phyloP scores from a whole-genome alignment of 2,113 vertebrate genomes.

The Ovibos moschatus region DNA sequence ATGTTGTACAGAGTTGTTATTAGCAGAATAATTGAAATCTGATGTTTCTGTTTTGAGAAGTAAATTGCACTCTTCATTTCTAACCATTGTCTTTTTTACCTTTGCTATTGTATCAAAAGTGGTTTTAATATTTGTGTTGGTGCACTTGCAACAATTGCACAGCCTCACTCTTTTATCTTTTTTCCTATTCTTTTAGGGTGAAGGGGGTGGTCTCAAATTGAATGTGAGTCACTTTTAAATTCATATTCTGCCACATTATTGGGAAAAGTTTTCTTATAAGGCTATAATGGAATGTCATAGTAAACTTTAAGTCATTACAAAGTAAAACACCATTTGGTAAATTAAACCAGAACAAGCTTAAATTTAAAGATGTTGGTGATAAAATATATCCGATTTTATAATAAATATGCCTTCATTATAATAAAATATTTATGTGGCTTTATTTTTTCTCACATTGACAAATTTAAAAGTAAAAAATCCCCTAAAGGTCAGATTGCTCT shows the following conservation, averaged over 20 bases:
- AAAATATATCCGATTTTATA: background rate
- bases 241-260: slow-evolving; percentile 52
- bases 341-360: slow-evolving; percentile 26
- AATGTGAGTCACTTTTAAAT: slow-evolving; percentile 53
- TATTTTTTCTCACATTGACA: background rate
- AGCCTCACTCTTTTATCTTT: background rate
- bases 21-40: slow-evolving; percentile 16
- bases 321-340: slow-evolving; percentile 37
- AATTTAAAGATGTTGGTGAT: background rate
- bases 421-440: slow-evolving; percentile 1
- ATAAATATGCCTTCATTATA: background rate
- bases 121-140: slow-evolving; percentile 15
- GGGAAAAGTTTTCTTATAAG: slow-evolving; percentile 6
- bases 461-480: background rate
- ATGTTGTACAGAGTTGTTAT: background rate
- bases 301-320: slow-evolving; percentile 56
- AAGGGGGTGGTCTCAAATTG: slow-evolving; percentile 53
- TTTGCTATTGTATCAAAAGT: background rate
- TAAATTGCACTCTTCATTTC: background rate
- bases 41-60: slow-evolving; percentile 13
- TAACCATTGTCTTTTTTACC: background rate
- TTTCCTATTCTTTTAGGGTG: background rate
- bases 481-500: background rate
- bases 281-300: slow-evolving; percentile 20
- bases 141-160: background rate